Percentiles rank a stretch among this genome's conserved stretches.
These are phyloP conservation scores for Probosciger aterrimus DNA, from an alignment of 2,113 vertebrate genomes.

Conservation along the genomic window DNA sequence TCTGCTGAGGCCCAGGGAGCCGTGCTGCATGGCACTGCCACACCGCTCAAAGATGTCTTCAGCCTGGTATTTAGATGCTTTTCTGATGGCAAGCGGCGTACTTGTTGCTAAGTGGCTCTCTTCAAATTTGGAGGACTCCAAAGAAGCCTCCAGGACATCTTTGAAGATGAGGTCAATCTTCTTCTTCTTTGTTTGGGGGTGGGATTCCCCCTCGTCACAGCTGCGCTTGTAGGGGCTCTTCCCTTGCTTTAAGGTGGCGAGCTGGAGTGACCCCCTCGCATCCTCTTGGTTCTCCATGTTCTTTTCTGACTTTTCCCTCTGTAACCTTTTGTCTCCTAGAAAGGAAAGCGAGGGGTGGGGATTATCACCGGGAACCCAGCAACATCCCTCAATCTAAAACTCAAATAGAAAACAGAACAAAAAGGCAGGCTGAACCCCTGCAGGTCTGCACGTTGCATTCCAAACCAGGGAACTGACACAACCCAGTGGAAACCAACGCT, in stretches of 20 bases:
- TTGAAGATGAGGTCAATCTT: slow-evolving; percentile 95
- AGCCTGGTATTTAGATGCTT: slow-evolving; percentile 70
- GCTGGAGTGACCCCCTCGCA: slow-evolving; percentile 71
- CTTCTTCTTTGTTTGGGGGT: slow-evolving; percentile 90
- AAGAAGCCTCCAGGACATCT: slow-evolving; percentile 88
- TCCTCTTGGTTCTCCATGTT: slow-evolving; percentile 76
- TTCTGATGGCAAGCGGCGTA: slow-evolving; percentile 73
- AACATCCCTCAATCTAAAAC: slow-evolving; percentile 52
- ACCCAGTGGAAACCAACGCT: neutral
- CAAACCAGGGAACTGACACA: slow-evolving; percentile 9
- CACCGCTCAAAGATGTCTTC: slow-evolving; percentile 70
- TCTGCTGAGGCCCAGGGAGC: slow-evolving; percentile 57
- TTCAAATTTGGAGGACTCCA: slow-evolving; percentile 78
- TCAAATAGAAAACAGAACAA: slow-evolving; percentile 24
- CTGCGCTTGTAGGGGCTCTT: slow-evolving; percentile 79
- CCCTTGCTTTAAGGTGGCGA: slow-evolving; percentile 77
- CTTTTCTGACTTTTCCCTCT: slow-evolving; percentile 72
- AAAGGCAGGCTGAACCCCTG: slow-evolving; percentile 18
- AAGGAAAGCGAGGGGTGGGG: slow-evolving; percentile 76
- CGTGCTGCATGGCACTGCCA: slow-evolving; percentile 29
- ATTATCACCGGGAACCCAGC: slow-evolving; percentile 52
- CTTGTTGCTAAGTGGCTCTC: slow-evolving; percentile 73
- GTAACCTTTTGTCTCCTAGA: slow-evolving; percentile 78
- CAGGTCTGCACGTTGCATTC: neutral
- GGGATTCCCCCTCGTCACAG: slow-evolving; percentile 81